phyloP scores from a whole-genome alignment of 1,140 invertebrate species.

The Hydropsyche tenuis region DNA sequence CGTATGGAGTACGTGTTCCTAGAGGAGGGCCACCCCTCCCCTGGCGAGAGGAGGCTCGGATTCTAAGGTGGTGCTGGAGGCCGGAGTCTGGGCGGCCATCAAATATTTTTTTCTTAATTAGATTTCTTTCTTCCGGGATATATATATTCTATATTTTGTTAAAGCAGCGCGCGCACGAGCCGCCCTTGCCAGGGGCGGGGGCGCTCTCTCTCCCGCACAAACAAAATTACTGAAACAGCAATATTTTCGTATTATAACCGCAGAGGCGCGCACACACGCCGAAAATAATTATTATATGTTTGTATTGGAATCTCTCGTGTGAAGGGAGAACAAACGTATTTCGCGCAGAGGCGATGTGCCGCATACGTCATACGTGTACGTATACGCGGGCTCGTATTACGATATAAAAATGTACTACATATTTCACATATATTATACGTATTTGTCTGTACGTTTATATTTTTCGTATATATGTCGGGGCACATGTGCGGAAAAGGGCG shows the following conservation, averaged over 20 bases:
- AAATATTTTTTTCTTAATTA: constrained; percentile 52
- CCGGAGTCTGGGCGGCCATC: constrained; percentile 39
- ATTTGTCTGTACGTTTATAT: not conserved
- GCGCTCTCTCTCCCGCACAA: constrained; percentile 1
- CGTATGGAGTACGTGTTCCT: constrained; percentile 19
- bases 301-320: constrained; percentile 28
- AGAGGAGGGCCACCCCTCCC: constrained; percentile 9
- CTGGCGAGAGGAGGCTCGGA: constrained; percentile 1
- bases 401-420: too few relatives aligned
- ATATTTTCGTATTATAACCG: constrained; percentile 39
- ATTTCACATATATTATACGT: not conserved
- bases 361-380: not conserved
- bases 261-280: constrained; percentile 29
- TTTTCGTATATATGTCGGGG: too few relatives aligned
- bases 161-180: constrained; percentile 30
- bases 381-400: not conserved
- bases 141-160: constrained; percentile 42
- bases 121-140: constrained; percentile 50
- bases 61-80: not conserved
- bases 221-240: constrained; percentile 41
- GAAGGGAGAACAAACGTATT: constrained; percentile 28
- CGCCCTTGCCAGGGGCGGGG: not conserved
- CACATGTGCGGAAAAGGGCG: too few relatives aligned
- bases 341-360: not conserved
- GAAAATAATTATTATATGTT: constrained; percentile 36